Percentiles rank a stretch among this genome's conserved stretches.
Conservation (phyloP, 2,797 vertebrate genomes). For the Sebastes hubbsi region DNA sequence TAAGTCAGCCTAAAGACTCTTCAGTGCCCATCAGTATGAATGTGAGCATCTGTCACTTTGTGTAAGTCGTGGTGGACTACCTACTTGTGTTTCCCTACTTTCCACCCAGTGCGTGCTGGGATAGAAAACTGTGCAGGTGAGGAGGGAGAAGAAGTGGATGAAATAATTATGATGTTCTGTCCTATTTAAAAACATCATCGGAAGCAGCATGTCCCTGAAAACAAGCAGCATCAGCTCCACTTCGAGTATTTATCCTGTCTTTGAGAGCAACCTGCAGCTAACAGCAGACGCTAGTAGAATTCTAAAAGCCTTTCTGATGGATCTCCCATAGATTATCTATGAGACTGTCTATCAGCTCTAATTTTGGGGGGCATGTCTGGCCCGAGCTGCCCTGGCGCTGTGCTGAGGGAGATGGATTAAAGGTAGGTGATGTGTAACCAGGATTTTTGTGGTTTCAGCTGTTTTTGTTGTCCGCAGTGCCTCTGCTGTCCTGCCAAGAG, state of each 20-base stretch:
- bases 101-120: not conserved
- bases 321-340: slow-evolving; percentile 47
- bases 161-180: slow-evolving; percentile 48
- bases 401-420: slow-evolving; percentile 43
- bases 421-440: slow-evolving; percentile 37
- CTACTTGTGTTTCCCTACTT: slow-evolving; percentile 1
- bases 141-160: slow-evolving; percentile 5
- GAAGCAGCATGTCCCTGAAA: not conserved
- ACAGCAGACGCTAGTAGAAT: slow-evolving; percentile 5
- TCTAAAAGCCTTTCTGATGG: slow-evolving; percentile 27
- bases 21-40: not conserved
- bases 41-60: slow-evolving; percentile 28
- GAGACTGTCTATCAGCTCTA: slow-evolving; percentile 40
- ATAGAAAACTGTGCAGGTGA: slow-evolving; percentile 18
- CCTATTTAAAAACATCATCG: slow-evolving; percentile 16
- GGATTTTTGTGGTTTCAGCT: slow-evolving; percentile 67
- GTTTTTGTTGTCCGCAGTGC: slow-evolving; percentile 53
- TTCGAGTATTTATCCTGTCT: not conserved
- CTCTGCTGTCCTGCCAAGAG: slow-evolving; percentile 45
- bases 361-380: not conserved
- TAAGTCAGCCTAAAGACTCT: not conserved
- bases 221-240: slow-evolving; percentile 18
- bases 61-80: not conserved
- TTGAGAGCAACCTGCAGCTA: slow-evolving; percentile 29
- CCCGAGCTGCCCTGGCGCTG: not conserved